Percentiles rank a stretch among this genome's conserved stretches.
Evolutionary conservation across 2,888 invertebrate species (phyloP).

Genomic region (Corythucha ciliata): DNA sequence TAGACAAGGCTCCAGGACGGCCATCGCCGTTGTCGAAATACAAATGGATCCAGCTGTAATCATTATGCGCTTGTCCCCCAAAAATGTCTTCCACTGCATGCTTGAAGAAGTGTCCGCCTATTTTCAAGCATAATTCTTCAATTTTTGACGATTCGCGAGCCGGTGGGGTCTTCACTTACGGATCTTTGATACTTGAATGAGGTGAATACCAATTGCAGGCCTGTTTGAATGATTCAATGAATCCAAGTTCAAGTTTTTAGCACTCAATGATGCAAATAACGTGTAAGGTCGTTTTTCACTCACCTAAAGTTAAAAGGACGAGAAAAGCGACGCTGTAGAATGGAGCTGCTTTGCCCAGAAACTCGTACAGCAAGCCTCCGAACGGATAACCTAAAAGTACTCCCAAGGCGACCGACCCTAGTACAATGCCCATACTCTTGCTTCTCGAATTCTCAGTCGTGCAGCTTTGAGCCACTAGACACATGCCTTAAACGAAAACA

Average conservation of each 20-base stretch:
- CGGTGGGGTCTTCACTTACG: too few species aligned
- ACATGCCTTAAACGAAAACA: conserved; percentile 52
- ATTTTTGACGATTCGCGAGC: not conserved
- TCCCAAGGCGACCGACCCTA: conserved; percentile 71
- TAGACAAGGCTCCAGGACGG: conserved; percentile 70
- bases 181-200: too few species aligned
- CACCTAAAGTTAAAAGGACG: conserved; percentile 33
- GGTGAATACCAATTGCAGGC: too few species aligned
- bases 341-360: conserved; percentile 63
- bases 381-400: conserved; percentile 74
- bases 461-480: conserved; percentile 57
- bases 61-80: conserved; percentile 55
- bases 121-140: not conserved
- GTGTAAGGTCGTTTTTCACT: conserved; percentile 6
- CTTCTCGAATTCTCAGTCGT: conserved; percentile 43
- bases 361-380: conserved; percentile 66
- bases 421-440: conserved; percentile 67
- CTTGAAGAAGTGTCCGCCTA: too few species aligned
- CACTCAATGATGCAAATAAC: too few species aligned
- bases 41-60: conserved; percentile 60
- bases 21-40: conserved; percentile 71
- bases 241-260: too few species aligned
- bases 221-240: too few species aligned
- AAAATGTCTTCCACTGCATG: conserved; percentile 48
- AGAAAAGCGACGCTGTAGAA: conserved; percentile 55